Conservation (phyloP, 2,113 vertebrate species). For the Bettongia penicillata region DNA sequence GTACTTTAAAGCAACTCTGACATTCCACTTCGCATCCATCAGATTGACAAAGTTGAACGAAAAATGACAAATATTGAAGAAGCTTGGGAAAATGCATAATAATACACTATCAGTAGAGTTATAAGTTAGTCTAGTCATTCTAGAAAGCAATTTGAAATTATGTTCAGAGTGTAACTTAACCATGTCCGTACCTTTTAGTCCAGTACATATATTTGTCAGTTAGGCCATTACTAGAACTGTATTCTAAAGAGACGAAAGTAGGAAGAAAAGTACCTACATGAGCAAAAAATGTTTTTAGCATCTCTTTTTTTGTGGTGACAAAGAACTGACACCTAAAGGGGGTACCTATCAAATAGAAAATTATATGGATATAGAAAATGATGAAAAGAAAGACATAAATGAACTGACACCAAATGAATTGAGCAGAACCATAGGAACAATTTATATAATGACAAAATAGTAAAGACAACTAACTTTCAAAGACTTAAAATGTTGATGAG, state of each 20-base stretch:
- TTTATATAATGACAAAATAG: neutral
- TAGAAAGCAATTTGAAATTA: no score
- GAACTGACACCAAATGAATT: neutral
- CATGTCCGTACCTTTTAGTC: no score
- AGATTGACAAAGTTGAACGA: no score
- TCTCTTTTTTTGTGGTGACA: neutral
- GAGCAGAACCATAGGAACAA: neutral
- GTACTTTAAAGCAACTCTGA: no score
- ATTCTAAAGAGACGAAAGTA: neutral
- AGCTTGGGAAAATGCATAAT: no score
- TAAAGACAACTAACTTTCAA: neutral
- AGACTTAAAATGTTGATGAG: neutral
- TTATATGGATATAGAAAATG: neutral
- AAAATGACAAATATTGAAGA: no score
- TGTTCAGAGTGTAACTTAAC: no score
- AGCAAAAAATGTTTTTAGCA: neutral
- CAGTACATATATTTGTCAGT: no score
- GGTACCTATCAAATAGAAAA: neutral
- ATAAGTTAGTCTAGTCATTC: no score
- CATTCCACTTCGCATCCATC: no score
- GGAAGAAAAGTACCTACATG: neutral
- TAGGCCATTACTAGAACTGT: neutral
- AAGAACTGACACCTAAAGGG: neutral
- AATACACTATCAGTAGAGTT: no score
- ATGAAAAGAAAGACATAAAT: neutral